Conservation (phyloP, 2,797 vertebrate species). For the Sylvilagus floridanus region DNA sequence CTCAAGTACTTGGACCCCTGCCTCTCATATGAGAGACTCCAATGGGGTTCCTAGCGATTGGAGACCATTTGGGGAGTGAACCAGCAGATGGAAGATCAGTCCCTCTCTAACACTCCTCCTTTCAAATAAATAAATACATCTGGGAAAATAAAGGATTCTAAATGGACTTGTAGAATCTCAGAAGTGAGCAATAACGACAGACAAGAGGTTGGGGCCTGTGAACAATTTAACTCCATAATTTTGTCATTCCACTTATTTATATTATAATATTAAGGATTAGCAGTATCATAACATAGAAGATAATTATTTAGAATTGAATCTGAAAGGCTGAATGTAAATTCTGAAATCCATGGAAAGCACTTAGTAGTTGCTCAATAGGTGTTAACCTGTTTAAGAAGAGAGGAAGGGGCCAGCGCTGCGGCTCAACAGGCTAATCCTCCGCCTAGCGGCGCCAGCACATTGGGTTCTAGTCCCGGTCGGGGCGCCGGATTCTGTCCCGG, state of each 20-base stretch:
- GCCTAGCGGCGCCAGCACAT: no score
- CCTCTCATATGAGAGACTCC: no score
- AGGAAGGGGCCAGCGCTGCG: neutral
- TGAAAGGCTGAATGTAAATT: constrained; percentile 29
- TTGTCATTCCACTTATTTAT: constrained; percentile 40
- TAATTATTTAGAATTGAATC: constrained; percentile 54
- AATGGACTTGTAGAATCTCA: neutral
- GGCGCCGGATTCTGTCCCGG: no score
- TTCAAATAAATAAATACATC: no score
- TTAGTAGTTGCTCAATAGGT: neutral
- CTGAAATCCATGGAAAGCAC: constrained; percentile 4
- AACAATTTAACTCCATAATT: constrained; percentile 30
- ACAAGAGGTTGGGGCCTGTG: neutral
- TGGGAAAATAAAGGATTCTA: neutral
- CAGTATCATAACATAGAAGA: constrained; percentile 23
- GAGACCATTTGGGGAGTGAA: no score
- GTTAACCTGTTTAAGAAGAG: neutral
- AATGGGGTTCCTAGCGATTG: no score
- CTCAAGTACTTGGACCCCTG: no score
- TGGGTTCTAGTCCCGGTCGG: no score
- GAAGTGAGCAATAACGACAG: constrained; percentile 28
- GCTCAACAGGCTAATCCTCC: no score
- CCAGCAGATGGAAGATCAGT: no score
- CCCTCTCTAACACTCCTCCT: no score
- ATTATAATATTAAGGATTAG: constrained; percentile 41